These are phyloP conservation scores for Acanthococcus lagerstroemiae DNA, from an alignment of 2,888 invertebrate species.

Conservation along the genomic window DNA sequence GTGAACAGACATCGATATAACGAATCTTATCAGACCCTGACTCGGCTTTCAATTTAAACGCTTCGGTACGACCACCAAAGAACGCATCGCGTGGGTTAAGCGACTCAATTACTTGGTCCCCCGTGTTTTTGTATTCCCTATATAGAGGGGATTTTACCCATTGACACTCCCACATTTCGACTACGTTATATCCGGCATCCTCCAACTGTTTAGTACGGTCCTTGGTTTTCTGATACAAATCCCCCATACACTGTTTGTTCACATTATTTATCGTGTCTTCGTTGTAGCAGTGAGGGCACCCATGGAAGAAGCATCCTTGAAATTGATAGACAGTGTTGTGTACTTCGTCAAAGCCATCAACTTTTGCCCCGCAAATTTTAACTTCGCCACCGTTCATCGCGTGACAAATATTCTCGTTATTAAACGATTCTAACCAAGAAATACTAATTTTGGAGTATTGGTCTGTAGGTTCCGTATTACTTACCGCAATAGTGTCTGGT, in stretches of 20 bases:
- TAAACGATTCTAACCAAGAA: slow-evolving; percentile 33
- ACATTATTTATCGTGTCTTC: slow-evolving; percentile 6
- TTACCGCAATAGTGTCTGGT: not conserved
- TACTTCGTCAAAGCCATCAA: slow-evolving; percentile 13
- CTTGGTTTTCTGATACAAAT: slow-evolving; percentile 30
- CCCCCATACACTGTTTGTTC: slow-evolving; percentile 7
- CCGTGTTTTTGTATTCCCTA: not conserved
- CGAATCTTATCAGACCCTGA: slow-evolving; percentile 28
- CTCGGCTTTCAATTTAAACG: slow-evolving; percentile 34
- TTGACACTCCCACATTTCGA: slow-evolving; percentile 34
- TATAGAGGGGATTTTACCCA: slow-evolving; percentile 22
- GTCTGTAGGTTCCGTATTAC: slow-evolving; percentile 21
- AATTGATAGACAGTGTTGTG: slow-evolving; percentile 11
- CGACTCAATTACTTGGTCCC: slow-evolving; percentile 17
- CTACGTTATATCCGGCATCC: slow-evolving; percentile 18
- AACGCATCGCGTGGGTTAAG: slow-evolving; percentile 35
- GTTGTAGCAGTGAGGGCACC: slow-evolving; percentile 7
- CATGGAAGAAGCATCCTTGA: slow-evolving; percentile 18
- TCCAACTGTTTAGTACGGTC: slow-evolving; percentile 25
- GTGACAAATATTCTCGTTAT: not conserved
- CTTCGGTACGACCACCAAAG: slow-evolving; percentile 35
- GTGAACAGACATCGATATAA: slow-evolving; percentile 35
- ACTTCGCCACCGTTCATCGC: slow-evolving; percentile 15
- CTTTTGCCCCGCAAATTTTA: slow-evolving; percentile 11
- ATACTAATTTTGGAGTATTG: slow-evolving; percentile 31